Base-by-base conservation (phyloP, 64 coral and sea anemone genomes). In the Stichodactyla mertensii region DNA sequence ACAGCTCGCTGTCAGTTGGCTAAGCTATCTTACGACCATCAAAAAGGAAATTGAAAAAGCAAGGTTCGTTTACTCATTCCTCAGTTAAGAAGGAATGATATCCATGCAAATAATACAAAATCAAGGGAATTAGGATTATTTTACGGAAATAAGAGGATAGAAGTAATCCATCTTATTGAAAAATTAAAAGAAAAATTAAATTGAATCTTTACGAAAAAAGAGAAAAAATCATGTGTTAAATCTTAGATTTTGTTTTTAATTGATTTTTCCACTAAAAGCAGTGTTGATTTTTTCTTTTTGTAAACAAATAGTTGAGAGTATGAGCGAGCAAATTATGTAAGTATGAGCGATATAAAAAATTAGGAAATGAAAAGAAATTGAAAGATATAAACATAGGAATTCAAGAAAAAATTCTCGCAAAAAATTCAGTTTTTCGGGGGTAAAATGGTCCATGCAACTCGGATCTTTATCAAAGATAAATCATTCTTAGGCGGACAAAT, bases 41-140 rank as follows among this genome's bases (percentile, higher is more conserved):
- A 31, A 74, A 31, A 74, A 10, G 69, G 69, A 74, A 74, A 74
- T 74, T 74, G 69, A 74, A 74, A 31, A 26, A 74, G 69, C 69
- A 74, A 74, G 69, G 4, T 74, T 26, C 69, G 69, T 74, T 74
- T 74, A 74, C 69, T 27, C 24, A 31, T 74, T 74, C 11, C 69
- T 74, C 12, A 27, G 36, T 74, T 27, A 3, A 31, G 22, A 4
- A 11, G 69, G 11, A 74, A 74, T 74, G 69, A 31, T 71, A 71
- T 71, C 69, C 24, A 45, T 45, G 36, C 36, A 74, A 27, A 74
- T n/a, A 74, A n/a, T 11, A 12, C 16, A 74, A 23, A 74, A 74
- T 74, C 69, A 74, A 0, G 12, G 69, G 24, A 74, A 74, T 31
- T 74, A 74, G n/a, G 24, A 23, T 74, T 74, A 9, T 11, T 36